phyloP scores from a whole-genome alignment of 2,113 vertebrate species.

The Formicarius rufipectus region DNA sequence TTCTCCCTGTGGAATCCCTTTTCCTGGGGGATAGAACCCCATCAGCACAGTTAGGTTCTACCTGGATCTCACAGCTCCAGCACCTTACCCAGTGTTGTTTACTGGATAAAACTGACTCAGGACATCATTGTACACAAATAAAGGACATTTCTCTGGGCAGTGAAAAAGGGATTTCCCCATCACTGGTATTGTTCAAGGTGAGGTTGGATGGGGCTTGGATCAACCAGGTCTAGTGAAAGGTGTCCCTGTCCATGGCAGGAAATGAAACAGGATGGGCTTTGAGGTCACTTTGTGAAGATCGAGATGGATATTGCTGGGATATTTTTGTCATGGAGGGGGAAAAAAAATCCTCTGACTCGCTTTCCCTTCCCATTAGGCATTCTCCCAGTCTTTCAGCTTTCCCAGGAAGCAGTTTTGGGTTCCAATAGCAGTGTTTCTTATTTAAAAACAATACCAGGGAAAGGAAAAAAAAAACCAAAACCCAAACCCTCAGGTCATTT shows the following conservation, averaged over 20 bases:
- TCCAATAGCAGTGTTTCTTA: not conserved
- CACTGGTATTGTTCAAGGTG: not conserved
- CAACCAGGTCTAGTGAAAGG: not conserved
- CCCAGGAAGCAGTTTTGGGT: not conserved
- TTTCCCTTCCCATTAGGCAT: no score
- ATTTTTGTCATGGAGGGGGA: fast-evolving
- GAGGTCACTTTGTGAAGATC: not conserved
- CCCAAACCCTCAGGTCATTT: not conserved
- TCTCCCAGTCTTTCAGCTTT: not conserved
- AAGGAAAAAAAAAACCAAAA: fast-evolving
- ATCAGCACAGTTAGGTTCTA: not conserved
- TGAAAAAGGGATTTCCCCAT: not conserved
- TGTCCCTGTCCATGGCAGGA: not conserved
- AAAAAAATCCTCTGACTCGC: not conserved
- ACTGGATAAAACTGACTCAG: not conserved
- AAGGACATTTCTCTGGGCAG: not conserved
- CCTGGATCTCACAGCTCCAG: not conserved
- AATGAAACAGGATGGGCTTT: not conserved
- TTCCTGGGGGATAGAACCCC: not conserved
- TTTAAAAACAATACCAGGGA: not conserved
- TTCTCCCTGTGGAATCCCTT: not conserved
- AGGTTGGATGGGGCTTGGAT: not conserved
- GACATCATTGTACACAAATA: not conserved
- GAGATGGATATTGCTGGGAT: fast-evolving
- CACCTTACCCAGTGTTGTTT: fast-evolving